These are phyloP conservation scores for Nyctibius grandis DNA, from an alignment of 2,797 vertebrate species.

Conservation along the genomic window DNA sequence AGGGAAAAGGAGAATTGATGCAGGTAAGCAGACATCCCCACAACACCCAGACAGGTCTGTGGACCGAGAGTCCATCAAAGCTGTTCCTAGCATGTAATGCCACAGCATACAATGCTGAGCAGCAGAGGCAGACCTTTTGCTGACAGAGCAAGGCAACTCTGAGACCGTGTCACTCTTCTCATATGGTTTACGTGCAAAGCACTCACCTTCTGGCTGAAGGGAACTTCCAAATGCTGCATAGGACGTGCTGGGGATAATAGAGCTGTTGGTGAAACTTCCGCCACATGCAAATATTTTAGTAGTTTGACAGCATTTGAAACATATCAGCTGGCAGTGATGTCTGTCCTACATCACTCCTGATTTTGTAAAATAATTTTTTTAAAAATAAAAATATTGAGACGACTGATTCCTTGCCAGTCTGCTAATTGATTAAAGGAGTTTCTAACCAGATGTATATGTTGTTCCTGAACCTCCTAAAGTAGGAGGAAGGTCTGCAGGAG, in stretches of 20 bases:
- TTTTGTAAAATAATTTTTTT: constrained; percentile 35
- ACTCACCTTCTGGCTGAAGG: constrained; percentile 32
- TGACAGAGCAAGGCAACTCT: not conserved
- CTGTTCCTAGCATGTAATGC: not conserved
- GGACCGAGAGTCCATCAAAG: not conserved
- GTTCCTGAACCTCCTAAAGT: not conserved
- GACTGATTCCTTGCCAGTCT: not conserved
- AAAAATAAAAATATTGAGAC: constrained; percentile 14
- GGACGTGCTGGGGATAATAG: constrained; percentile 32
- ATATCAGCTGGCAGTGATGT: constrained; percentile 9
- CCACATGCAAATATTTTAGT: not conserved
- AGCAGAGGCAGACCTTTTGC: not conserved
- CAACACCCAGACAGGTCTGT: not conserved
- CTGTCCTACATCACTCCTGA: not conserved
- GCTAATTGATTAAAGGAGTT: not conserved
- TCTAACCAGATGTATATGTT: not conserved
- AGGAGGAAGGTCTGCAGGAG: not conserved
- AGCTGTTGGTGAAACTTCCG: constrained; percentile 30
- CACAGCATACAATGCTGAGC: not conserved
- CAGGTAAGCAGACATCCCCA: not conserved
- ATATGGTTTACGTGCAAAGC: not conserved
- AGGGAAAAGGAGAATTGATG: not conserved
- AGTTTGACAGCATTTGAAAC: not conserved
- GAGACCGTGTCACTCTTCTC: not conserved
- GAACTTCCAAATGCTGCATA: constrained; percentile 46